These are phyloP conservation scores for Palloptera scutellata DNA, from an alignment of 2,888 invertebrate species.

Conservation along the genomic window DNA sequence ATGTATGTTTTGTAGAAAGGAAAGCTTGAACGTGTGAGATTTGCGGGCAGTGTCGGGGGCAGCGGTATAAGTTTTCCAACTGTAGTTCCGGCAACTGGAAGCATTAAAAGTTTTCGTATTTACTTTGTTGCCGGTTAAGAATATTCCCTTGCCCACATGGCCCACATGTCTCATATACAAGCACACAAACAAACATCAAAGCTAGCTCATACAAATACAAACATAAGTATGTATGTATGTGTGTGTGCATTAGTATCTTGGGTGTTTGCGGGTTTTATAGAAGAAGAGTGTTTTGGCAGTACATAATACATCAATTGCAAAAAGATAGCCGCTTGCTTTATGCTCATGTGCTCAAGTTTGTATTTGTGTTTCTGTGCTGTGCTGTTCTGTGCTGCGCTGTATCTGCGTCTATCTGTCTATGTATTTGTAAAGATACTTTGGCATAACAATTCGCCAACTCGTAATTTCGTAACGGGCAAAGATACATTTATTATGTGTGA, in stretches of 20 bases:
- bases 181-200: slow-evolving; percentile 11
- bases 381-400: neutral
- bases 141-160: slow-evolving; percentile 45
- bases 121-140: slow-evolving; percentile 59
- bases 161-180: slow-evolving; percentile 19
- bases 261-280: slow-evolving; percentile 1
- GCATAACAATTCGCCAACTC: slow-evolving; percentile 30
- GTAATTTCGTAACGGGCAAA: slow-evolving; percentile 55
- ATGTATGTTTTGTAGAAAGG: slow-evolving; percentile 38
- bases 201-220: slow-evolving; percentile 20
- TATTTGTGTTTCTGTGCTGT: slow-evolving; percentile 19
- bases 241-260: slow-evolving; percentile 24
- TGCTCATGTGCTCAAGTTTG: neutral
- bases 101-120: slow-evolving; percentile 48
- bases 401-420: slow-evolving; percentile 16
- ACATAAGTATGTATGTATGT: slow-evolving; percentile 27
- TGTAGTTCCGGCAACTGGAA: slow-evolving; percentile 38
- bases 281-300: slow-evolving; percentile 43
- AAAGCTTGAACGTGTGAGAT: slow-evolving; percentile 38
- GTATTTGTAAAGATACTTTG: slow-evolving; percentile 7
- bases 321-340: slow-evolving; percentile 55
- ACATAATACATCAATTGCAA: slow-evolving; percentile 63
- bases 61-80: slow-evolving; percentile 49
- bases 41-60: slow-evolving; percentile 24
- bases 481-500: slow-evolving; percentile 61